Base-by-base conservation (phyloP, 2,113 vertebrate species). In the Oryzias melastigma region DNA sequence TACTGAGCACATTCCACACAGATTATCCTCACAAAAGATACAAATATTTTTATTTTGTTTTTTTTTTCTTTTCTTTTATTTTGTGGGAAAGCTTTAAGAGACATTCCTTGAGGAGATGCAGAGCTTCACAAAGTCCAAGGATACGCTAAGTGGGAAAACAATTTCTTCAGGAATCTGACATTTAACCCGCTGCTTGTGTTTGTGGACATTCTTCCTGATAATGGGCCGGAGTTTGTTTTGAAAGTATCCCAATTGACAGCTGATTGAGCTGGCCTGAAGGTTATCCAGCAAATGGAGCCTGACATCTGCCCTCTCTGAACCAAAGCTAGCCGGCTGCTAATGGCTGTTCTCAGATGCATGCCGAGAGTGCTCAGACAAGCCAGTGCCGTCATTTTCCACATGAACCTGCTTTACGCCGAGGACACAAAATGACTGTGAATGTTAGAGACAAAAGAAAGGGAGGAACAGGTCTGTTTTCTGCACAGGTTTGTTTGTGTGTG, bases 261-360 rank as follows among this genome's bases (percentile, higher is more conserved):
- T 80, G 84, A 85, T 82, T 65, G 78, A 85, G 79, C 73, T 24
- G 73, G 75, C 71, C 82, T 70, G 81, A 78, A 85, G 85, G 80
- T 84, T 82, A 74, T 44, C 25, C 73, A 56, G 78, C 42, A 72
- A 79, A 84, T 77, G 76, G 70, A 81, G 73, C 14, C 68, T 15
- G 71, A 72, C 73, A 63, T 71, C 52, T 72, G 62, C 50, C 82
- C 63, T 65, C 68, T 10, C 7, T 56, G 60, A 73, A 71, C 66
- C 45, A 19, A 45, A 58, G 61, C 63, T 43, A 22, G 75, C 61
- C 25, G 49, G 60, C 58, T 47, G 50, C 46, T 76, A 68, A 84
- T 74, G 62, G 56, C 22, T 60, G 46, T 24, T 43, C 52, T 45
- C 24, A 35, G 63, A 55, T n/a, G 43, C 35, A 14, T 46, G 49